Base-by-base conservation (phyloP, 2,888 invertebrate species). In the Phymatocera aterrima region DNA sequence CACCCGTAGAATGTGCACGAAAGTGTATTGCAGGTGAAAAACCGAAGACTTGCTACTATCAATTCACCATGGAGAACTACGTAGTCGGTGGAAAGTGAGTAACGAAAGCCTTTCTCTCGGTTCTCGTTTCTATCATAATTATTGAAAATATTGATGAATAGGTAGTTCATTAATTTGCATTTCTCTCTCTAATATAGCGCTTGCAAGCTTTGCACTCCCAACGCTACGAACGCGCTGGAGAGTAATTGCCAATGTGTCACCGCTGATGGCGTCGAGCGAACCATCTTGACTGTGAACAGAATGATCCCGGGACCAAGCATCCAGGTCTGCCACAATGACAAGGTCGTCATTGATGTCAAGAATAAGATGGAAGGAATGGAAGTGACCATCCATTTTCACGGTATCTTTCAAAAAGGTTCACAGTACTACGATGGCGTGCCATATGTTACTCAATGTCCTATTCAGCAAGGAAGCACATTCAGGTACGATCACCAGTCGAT, bases 371-470 rank as follows among this genome's bases (percentile, higher is more conserved):
- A 95, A 87, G 96, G 96, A 79, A 95, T 96, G 93, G 97, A 96
- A 88, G 94, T 95, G 2, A 95, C 96, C 61, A 94, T 98, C 79
- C 98, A 98, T 90, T 98, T 97, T 97, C 98, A 98, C 89, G 98
- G 98, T 81, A 93, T 97, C 84, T 95, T 94, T 93, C 97, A 97
- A 89, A 92, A 95, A 82, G 95, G 95, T 77, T 94, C 95, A 4
- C 97, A 96, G 87, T 97, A 96, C 91, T 97, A 96, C 88, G 97
- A 97, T 85, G 97, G 97, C 82, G 97, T 97, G 64, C 97, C 97
- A 18, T 96, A 95, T 85, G 95, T 97, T 43, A 97, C 97, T 0
- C 97, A 97, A 90, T 97, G 97, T 40, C 40, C 8, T 40, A 40
- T 40, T 40, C 40, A 40, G 40, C 4, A 5, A 40, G 4, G 40